Evolutionary conservation across 2,113 vertebrate genomes (phyloP).

Genomic region (Podiceps cristatus): DNA sequence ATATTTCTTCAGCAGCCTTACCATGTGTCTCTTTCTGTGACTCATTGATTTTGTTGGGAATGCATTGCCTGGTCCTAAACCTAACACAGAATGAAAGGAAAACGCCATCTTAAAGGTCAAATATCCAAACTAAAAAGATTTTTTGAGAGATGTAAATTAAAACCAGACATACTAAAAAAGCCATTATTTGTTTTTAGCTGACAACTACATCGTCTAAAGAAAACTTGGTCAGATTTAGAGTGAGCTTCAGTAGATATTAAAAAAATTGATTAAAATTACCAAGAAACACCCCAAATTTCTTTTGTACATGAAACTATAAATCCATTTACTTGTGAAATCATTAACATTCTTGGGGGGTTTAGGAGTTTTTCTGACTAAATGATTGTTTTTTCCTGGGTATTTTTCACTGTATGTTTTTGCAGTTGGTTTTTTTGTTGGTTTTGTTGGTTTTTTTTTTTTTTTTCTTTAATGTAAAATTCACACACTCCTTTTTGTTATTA

Average conservation of each 20-base stretch:
- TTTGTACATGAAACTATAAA: not conserved
- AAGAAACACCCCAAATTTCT: not conserved
- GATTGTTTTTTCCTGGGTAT: not conserved
- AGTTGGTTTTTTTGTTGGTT: not conserved
- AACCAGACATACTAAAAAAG: not conserved
- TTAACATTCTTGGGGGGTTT: not conserved
- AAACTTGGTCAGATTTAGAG: not conserved
- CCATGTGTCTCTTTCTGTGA: not conserved
- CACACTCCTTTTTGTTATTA: not conserved
- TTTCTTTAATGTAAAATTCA: not conserved
- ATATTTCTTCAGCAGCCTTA: conserved; percentile 1
- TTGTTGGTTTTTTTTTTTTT: not conserved
- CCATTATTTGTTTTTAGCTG: not conserved
- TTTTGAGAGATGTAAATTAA: not conserved
- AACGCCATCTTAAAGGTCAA: conserved; percentile 41
- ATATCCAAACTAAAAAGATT: not conserved
- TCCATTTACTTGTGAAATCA: not conserved
- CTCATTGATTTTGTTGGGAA: conserved; percentile 23
- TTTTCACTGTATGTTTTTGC: not conserved
- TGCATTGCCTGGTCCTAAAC: not conserved
- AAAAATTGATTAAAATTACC: not conserved
- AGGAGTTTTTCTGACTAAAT: not conserved
- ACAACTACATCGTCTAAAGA: not conserved
- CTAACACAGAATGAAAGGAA: conserved; percentile 19
- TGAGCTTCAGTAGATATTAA: not conserved